phyloP scores from a whole-genome alignment of 2,888 invertebrate species.

The Cerastoderma edule region DNA sequence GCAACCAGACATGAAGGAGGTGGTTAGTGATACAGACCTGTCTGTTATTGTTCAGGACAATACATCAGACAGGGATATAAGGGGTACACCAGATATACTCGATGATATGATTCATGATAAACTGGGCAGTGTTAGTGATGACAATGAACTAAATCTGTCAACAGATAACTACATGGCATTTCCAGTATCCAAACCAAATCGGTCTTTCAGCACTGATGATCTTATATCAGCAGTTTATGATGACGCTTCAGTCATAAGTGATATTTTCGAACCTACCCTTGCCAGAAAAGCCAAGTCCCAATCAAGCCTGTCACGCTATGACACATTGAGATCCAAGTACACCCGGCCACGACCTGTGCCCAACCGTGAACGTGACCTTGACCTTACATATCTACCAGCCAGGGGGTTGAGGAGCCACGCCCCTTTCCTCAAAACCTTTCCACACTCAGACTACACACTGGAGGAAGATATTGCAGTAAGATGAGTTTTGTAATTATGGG shows the following conservation, averaged over 20 bases:
- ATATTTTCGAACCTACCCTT: constrained; percentile 61
- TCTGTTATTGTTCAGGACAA: constrained; percentile 49
- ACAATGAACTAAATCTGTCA: constrained; percentile 56
- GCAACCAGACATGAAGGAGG: constrained; percentile 36
- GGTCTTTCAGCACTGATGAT: constrained; percentile 59
- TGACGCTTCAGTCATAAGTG: constrained; percentile 67
- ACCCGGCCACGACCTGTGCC: constrained; percentile 56
- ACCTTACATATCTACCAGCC: constrained; percentile 52
- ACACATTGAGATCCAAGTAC: constrained; percentile 60
- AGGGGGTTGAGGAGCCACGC: constrained; percentile 39
- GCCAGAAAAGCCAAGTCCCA: constrained; percentile 3
- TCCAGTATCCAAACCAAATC: constrained; percentile 32
- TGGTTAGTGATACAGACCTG: constrained; percentile 54
- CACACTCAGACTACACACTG: constrained; percentile 48
- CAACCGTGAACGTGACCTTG: constrained; percentile 34
- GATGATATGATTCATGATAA: constrained; percentile 55
- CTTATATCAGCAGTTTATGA: constrained; percentile 58
- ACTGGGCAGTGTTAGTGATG: constrained; percentile 69
- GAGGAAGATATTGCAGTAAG: constrained; percentile 22
- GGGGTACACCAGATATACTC: constrained; percentile 38
- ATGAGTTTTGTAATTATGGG: too few relatives aligned
- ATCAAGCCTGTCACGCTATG: constrained; percentile 42
- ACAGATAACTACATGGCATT: constrained; percentile 54
- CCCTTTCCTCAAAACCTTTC: constrained; percentile 48
- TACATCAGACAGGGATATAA: constrained; percentile 46